Conservation (phyloP, 2,113 vertebrate species). For the Gasterosteus aculeatus region DNA sequence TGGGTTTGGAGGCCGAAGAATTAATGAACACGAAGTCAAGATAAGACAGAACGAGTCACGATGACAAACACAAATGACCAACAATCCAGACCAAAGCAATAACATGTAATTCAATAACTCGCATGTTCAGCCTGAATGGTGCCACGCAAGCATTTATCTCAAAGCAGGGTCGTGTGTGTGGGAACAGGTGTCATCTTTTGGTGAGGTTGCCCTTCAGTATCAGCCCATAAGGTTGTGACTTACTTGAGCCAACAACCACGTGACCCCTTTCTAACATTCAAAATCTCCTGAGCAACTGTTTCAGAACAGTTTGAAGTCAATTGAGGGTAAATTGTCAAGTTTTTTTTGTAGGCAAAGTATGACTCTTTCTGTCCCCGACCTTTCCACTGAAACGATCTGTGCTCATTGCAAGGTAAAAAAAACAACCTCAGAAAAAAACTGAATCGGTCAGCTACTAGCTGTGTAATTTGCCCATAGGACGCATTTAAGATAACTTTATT, state of each 20-base stretch:
- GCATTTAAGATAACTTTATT: slow-evolving; percentile 10
- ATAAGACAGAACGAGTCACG: not conserved
- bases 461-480: not conserved
- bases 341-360: not conserved
- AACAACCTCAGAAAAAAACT: slow-evolving; percentile 5
- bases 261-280: not conserved
- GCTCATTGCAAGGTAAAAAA: not conserved
- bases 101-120: not conserved
- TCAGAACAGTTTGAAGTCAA: not conserved
- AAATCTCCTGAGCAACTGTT: not conserved
- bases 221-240: not conserved
- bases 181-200: not conserved
- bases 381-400: slow-evolving; percentile 15
- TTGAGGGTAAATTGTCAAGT: not conserved
- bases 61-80: not conserved
- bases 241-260: not conserved
- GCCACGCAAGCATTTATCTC: not conserved
- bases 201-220: not conserved
- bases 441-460: not conserved
- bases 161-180: not conserved
- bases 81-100: not conserved
- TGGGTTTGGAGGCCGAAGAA: slow-evolving; percentile 3
- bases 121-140: not conserved
- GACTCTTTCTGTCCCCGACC: slow-evolving; percentile 1
- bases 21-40: not conserved